These are phyloP conservation scores for Buteo buteo DNA, from an alignment of 2,113 vertebrate species.

Conservation along the genomic window DNA sequence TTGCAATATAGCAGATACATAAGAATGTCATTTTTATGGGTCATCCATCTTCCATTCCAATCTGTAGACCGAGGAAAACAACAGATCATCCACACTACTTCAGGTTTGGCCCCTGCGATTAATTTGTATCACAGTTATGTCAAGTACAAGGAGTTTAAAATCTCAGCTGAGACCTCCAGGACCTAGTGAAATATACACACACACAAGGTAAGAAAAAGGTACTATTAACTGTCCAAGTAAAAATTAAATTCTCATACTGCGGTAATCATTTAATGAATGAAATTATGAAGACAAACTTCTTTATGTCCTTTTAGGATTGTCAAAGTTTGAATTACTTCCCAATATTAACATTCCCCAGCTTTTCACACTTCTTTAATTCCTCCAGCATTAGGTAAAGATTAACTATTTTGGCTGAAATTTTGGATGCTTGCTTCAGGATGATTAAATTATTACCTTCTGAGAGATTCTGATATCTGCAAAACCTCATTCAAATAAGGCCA, in stretches of 20 bases:
- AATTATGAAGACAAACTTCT: background rate
- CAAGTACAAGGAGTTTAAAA: background rate
- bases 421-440: background rate
- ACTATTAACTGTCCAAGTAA: background rate
- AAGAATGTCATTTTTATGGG: background rate
- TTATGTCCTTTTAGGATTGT: background rate
- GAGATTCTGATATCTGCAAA: background rate
- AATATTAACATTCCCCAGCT: background rate
- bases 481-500: background rate
- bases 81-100: background rate
- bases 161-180: background rate
- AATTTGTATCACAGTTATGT: background rate
- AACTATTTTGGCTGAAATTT: background rate
- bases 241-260: background rate
- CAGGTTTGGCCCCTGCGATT: background rate
- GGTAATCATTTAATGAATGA: background rate
- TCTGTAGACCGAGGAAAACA: background rate
- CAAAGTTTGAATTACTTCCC: background rate
- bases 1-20: background rate
- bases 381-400: background rate
- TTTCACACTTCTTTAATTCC: background rate
- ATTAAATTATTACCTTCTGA: background rate
- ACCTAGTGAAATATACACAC: background rate
- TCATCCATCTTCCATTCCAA: background rate
- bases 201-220: background rate